Percentiles rank a stretch among this genome's conserved stretches.
These are phyloP conservation scores for Eudorcas thomsonii DNA, from an alignment of 2,113 vertebrate species.

Conservation along the genomic window DNA sequence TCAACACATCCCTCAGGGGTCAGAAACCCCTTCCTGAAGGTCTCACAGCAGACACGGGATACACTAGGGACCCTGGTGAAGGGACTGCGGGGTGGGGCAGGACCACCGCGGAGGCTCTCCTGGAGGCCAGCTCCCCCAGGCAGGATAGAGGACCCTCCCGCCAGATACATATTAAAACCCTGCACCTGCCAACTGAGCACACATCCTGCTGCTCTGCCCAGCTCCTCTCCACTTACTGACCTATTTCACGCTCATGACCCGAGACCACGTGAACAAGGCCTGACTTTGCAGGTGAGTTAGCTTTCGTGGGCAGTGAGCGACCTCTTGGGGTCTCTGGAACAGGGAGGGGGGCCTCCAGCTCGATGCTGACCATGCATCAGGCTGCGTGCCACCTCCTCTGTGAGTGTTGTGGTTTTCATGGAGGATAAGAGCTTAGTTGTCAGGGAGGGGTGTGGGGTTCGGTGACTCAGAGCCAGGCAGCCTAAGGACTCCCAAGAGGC, in stretches of 20 bases:
- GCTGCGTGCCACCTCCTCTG: not conserved
- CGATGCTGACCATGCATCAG: not conserved
- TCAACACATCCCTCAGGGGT: not conserved
- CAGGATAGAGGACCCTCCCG: rapidly evolving
- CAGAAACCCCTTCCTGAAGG: not conserved
- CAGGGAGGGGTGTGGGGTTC: not conserved
- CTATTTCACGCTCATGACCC: not conserved
- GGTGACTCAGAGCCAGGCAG: not conserved
- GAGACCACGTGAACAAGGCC: rapidly evolving
- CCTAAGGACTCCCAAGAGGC: not conserved
- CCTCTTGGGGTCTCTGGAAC: rapidly evolving
- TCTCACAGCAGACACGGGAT: not conserved
- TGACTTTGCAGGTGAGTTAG: not conserved
- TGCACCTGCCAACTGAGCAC: not conserved
- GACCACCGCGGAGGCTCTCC: rapidly evolving
- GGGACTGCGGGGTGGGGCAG: not conserved
- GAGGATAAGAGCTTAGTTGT: not conserved
- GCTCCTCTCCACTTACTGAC: not conserved
- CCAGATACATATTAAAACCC: rapidly evolving
- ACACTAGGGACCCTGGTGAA: not conserved
- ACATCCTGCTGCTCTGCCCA: rapidly evolving
- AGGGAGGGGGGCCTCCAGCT: not conserved
- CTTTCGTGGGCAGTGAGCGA: rapidly evolving
- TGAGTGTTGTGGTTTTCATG: not conserved
- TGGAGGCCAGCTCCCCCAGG: not conserved